Percentiles rank a stretch among this genome's conserved stretches.
Conservation (phyloP, 2,888 invertebrate genomes). For the Nephrotoma appendiculata region DNA sequence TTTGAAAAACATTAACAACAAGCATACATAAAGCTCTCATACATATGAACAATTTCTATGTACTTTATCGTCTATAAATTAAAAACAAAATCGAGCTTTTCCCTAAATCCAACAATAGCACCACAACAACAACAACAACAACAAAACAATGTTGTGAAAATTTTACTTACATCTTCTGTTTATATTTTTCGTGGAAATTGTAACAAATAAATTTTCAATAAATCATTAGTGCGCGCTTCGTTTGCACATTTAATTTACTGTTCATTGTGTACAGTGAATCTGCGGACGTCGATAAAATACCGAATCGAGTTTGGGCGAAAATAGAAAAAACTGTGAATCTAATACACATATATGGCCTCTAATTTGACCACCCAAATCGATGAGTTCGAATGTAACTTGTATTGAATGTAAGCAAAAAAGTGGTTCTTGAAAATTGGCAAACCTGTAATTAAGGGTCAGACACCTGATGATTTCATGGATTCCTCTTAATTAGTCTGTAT, state of each 20-base stretch:
- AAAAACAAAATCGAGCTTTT: background rate
- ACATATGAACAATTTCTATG: background rate
- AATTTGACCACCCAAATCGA: too few relatives aligned
- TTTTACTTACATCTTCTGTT: background rate
- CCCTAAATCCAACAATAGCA: background rate
- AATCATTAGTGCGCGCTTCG: background rate
- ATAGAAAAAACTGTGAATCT: too few relatives aligned
- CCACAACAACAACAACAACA: background rate
- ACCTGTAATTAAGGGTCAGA: too few relatives aligned
- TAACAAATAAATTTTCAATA: background rate
- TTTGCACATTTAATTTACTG: background rate
- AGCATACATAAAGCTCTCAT: background rate
- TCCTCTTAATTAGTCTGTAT: too few relatives aligned
- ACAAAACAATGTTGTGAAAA: background rate
- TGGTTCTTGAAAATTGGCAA: too few relatives aligned
- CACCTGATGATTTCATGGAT: too few relatives aligned
- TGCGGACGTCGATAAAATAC: background rate
- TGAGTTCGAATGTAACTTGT: too few relatives aligned
- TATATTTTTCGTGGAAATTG: background rate
- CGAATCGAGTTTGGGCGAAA: background rate
- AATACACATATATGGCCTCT: too few relatives aligned
- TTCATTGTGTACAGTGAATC: background rate
- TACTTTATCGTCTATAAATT: background rate
- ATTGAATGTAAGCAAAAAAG: too few relatives aligned
- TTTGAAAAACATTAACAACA: background rate